Conservation (phyloP, 2,113 vertebrate genomes). For the Lampris megalopsis region DNA sequence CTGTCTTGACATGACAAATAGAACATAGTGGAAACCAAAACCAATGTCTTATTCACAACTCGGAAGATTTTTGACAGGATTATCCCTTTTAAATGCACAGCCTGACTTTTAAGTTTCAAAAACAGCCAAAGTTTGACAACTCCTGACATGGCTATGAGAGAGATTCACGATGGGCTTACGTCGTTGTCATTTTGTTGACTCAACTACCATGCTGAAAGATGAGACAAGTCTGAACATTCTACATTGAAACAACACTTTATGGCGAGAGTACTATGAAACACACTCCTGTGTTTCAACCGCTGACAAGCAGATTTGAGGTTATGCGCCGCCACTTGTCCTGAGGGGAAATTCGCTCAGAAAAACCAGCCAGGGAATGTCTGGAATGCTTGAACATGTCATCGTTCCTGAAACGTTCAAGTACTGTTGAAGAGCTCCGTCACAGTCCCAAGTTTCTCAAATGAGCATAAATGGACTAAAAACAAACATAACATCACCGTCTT, state of each 20-base stretch:
- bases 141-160: neutral
- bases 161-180: neutral
- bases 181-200: neutral
- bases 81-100: neutral
- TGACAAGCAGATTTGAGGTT: constrained; percentile 41
- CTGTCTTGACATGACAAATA: constrained; percentile 15
- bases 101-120: neutral
- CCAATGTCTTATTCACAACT: neutral
- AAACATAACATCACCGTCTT: neutral
- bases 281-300: constrained; percentile 27
- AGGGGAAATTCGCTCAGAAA: constrained; percentile 21
- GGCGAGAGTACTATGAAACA: neutral
- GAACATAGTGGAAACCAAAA: constrained; percentile 18
- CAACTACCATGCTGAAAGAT: neutral
- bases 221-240: constrained; percentile 42
- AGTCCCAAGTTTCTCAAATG: constrained; percentile 25
- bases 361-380: constrained; percentile 65
- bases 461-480: constrained; percentile 10
- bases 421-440: neutral
- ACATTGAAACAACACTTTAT: constrained; percentile 16
- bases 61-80: neutral
- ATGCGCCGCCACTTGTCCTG: constrained; percentile 35
- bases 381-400: constrained; percentile 63
- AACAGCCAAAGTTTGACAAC: neutral
- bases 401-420: constrained; percentile 38